phyloP scores from a whole-genome alignment of 2,888 invertebrate genomes.

The Chaetogeoica ovagalla region DNA sequence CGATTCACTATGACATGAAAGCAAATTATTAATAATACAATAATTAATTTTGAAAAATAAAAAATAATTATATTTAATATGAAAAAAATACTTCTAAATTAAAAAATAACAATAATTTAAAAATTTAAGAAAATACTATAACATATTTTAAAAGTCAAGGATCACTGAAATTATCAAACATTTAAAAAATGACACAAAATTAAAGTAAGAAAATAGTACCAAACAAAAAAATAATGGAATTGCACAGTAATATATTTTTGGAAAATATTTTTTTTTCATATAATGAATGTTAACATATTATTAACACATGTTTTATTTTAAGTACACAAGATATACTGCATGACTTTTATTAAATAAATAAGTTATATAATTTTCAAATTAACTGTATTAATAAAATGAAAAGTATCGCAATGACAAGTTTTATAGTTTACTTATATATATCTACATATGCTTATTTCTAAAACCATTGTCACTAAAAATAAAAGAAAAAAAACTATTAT shows the following conservation, averaged over 20 bases:
- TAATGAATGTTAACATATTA: neutral
- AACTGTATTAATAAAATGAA: slow-evolving; percentile 7
- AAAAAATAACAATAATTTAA: slow-evolving; percentile 42
- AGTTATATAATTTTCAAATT: slow-evolving; percentile 3
- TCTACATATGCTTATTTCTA: neutral
- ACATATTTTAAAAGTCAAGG: slow-evolving; percentile 5
- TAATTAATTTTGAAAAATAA: slow-evolving; percentile 9
- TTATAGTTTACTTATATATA: neutral
- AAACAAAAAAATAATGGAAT: neutral
- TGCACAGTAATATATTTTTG: neutral
- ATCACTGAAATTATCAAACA: slow-evolving; percentile 1
- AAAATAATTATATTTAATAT: slow-evolving; percentile 22
- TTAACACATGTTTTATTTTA: neutral
- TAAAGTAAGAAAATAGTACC: neutral
- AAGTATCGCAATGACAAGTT: slow-evolving; percentile 20
- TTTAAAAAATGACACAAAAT: slow-evolving; percentile 11
- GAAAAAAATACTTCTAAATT: slow-evolving; percentile 32
- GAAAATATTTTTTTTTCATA: neutral
- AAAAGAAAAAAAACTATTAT: neutral
- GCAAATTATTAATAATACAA: slow-evolving; percentile 5
- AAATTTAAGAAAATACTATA: slow-evolving; percentile 15
- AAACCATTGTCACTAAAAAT: neutral
- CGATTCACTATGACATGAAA: slow-evolving; percentile 8
- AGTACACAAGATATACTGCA: neutral
- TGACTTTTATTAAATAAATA: slow-evolving; percentile 8